phyloP scores from a whole-genome alignment of 2,797 vertebrate species.

The Ptychobarbus kaznakovi region DNA sequence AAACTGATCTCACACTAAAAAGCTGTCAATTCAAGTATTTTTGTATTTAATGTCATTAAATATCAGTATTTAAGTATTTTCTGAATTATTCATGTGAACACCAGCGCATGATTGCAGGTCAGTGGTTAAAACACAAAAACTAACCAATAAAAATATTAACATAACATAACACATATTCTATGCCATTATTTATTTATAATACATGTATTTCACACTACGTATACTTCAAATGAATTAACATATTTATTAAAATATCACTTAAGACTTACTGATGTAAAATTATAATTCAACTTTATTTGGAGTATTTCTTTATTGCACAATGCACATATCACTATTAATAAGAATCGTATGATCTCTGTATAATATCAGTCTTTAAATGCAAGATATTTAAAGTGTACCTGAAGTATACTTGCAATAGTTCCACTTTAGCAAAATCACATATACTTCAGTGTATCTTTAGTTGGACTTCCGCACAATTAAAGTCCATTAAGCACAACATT shows the following conservation, averaged over 20 bases:
- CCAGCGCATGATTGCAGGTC: neutral
- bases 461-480: neutral
- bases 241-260: neutral
- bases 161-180: neutral
- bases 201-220: neutral
- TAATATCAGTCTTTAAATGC: neutral
- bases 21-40: neutral
- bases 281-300: neutral
- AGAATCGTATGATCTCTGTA: neutral
- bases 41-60: neutral
- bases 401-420: neutral
- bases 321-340: neutral
- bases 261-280: neutral
- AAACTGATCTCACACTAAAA: neutral
- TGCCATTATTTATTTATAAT: neutral
- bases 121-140: neutral
- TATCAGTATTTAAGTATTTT: neutral
- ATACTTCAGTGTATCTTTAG: neutral
- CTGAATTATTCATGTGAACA: neutral
- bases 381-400: neutral
- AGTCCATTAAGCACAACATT: neutral
- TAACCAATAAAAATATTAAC: neutral
- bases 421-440: neutral
- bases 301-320: neutral
- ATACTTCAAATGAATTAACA: neutral